Percentiles rank a stretch among this genome's conserved stretches.
Conservation (phyloP, 2,888 invertebrate species). For the Cabera pusaria region DNA sequence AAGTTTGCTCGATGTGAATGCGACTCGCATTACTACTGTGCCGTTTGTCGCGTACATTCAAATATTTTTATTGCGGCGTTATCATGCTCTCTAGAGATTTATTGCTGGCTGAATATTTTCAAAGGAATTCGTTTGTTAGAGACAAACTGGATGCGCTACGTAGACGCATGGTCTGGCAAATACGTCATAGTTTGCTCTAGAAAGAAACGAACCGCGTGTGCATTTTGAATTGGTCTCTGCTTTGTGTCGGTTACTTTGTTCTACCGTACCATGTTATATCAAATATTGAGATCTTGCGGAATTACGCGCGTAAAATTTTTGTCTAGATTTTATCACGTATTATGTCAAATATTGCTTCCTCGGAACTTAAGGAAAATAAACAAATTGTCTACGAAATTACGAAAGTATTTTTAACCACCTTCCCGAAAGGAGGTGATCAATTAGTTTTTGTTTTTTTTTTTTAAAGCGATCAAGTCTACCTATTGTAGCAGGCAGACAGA, state of each 20-base stretch:
- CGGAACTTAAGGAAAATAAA: no score
- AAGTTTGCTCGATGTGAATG: slow-evolving; percentile 56
- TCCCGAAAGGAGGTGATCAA: no score
- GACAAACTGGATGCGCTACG: slow-evolving; percentile 7
- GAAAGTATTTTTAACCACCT: no score
- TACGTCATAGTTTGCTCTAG: slow-evolving; percentile 5
- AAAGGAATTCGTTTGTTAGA: slow-evolving; percentile 19
- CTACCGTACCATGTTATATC: no score
- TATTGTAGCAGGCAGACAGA: slow-evolving; percentile 3
- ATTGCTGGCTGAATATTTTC: slow-evolving; percentile 24
- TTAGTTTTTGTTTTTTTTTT: no score
- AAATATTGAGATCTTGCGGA: no score
- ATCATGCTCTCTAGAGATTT: slow-evolving; percentile 26
- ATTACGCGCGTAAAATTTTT: no score
- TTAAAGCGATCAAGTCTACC: background rate
- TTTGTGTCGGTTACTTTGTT: no score
- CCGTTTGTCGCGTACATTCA: slow-evolving; percentile 24
- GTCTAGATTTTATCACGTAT: no score
- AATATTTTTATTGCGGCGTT: slow-evolving; percentile 35
- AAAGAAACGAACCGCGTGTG: background rate
- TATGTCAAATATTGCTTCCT: no score
- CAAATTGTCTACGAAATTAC: no score
- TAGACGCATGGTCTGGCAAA: slow-evolving; percentile 13
- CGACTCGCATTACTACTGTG: slow-evolving; percentile 32
- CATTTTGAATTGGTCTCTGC: no score